Evolutionary conservation across 2,113 vertebrate genomes (phyloP), one percentile per base, ranked within the genome.

Genomic region (Clarias gariepinus): DNA sequence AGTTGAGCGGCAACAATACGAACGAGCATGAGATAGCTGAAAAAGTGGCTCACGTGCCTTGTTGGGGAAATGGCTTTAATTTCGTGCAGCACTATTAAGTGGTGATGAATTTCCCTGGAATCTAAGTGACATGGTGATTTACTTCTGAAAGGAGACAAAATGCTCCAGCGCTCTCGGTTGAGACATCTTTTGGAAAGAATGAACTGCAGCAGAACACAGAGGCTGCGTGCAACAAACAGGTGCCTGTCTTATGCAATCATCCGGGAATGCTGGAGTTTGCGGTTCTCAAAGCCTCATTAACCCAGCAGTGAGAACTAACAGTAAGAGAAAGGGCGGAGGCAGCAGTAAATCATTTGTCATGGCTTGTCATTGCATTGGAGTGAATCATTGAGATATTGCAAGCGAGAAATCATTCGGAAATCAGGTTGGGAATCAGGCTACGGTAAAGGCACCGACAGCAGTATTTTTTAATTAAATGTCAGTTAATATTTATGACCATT

Each of bases 1-100:
- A 90, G 84, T 87, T 86, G 87, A 89, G 77, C 66, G 85, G 66
- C 69, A 88, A 85, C 86, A 81, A 83, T 89, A 88, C 66, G 66
- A 86, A 89, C 80, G 83, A 82, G 81, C 81, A 84, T 84, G 79
- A 74, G 55, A 87, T 68, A 64, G 81, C 25, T 41, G 58, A 69
- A 60, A 84, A 73, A 85, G 63, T 64, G 85, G 73, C 81, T 90
- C 85, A 88, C 58, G 78, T 81, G 66, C 73, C 58, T 69, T 73
- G 78, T 77, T 82, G 82, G 82, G 23, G 71, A 86, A 83, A 55
- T n/a, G 3, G 28, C 60, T 90, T 88, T 90, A 64, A 89, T 64
- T 89, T 86, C 74, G 81, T 89, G 81, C 88, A 89, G 91, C 84
- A 82, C 79, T 90, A 90, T 92, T 91, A 89, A 89, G 81, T 87